Base-by-base conservation (phyloP, 2,888 invertebrate species). In the Dasysyrphus albostriatus region DNA sequence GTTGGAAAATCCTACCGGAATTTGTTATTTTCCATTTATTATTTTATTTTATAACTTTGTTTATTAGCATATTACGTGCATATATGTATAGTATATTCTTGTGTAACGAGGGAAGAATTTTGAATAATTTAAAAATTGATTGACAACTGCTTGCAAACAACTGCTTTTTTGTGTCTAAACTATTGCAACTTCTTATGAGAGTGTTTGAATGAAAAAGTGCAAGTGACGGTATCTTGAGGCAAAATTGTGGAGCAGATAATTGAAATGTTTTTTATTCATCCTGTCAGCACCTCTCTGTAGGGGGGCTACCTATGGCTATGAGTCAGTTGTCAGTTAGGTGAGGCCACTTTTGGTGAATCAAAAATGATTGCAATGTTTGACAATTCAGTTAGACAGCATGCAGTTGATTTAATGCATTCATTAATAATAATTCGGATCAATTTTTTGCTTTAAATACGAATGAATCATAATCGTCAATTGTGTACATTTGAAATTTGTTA, bases 1-100 rank as follows among this genome's bases (percentile, higher is more conserved):
- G 34, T 76, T 75, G 83, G 83, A 83, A 83, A 83, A 83, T 75
- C 83, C 83, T 80, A 80, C 83, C 83, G 83, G 83, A 80, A 80
- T 83, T 80, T 29, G 39, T 51, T 47, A 72, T 75, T 79, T 79
- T 75, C 70, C 59, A 63, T 74, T 63, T 70, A 19, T 12, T 79
- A 42, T 14, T 54, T 29, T n/a, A 32, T 54, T 10, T 32, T 44
- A 3, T 51, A 14, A 37, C 24, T 65, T 56, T 63, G 32, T 24
- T 59, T 47, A 39, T 44, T 2, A 16, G 2, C n/a, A 44, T 44
- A n/a, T 32, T 32, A 7, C 5, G 32, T 32, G 16, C 24, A 3
- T 24, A 24, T 24, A 24, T 24, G 24, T 24, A 24, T 2, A 24
- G 24, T 24, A 24, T 24, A 3, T 24, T 73, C 39, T 32, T 58